Evolutionary conservation across 2,113 vertebrate genomes (phyloP).

Genomic region (Semnornis frantzii): DNA sequence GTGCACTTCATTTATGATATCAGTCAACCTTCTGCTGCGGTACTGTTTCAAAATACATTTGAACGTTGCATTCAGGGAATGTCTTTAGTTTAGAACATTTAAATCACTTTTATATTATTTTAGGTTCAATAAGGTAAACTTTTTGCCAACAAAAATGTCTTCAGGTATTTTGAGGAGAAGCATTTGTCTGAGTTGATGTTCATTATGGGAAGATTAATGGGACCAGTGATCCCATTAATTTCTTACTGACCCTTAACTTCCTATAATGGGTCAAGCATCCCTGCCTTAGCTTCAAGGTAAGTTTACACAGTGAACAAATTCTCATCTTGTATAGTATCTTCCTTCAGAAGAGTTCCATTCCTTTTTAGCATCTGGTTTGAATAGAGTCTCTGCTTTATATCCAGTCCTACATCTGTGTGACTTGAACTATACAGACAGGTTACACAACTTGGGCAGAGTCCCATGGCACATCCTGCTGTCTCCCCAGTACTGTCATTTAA

Average conservation of each 20-base stretch:
- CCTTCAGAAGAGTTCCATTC: conserved; percentile 15
- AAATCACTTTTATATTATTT: conserved; percentile 64
- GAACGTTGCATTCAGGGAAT: background rate
- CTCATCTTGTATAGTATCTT: background rate
- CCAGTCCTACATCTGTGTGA: background rate
- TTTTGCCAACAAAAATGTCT: conserved; percentile 57
- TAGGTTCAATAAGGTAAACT: conserved; percentile 41
- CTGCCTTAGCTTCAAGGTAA: conserved; percentile 24
- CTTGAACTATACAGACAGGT: background rate
- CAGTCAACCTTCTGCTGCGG: background rate
- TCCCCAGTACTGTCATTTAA: background rate
- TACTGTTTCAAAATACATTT: background rate
- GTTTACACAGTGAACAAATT: conserved; percentile 30
- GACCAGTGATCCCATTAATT: conserved; percentile 66
- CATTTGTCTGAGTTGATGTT: conserved; percentile 25
- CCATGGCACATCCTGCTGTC: background rate
- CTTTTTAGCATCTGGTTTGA: conserved; percentile 11
- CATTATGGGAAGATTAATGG: conserved; percentile 67
- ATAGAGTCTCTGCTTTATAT: background rate
- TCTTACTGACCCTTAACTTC: conserved; percentile 65
- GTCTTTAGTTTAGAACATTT: conserved; percentile 34
- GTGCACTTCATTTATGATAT: background rate
- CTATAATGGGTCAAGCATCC: background rate
- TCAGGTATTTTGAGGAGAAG: conserved; percentile 31
- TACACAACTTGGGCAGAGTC: background rate